Conservation (phyloP, 1,140 invertebrate genomes). For the Colletes gigas region DNA sequence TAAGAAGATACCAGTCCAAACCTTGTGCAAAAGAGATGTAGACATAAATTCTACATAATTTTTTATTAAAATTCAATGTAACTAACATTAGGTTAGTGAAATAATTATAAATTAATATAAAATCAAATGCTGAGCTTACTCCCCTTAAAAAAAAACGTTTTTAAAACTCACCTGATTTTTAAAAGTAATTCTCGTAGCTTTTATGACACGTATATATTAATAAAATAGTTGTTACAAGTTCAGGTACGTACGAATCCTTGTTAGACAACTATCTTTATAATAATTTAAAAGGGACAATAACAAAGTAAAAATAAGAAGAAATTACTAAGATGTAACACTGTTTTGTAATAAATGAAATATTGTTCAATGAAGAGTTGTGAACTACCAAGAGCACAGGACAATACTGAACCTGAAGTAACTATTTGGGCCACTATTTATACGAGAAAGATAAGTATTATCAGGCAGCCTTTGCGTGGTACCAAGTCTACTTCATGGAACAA, state of each 20-base stretch:
- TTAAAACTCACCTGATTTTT: conserved; percentile 65
- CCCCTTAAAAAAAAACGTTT: not conserved
- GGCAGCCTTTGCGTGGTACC: conserved; percentile 62
- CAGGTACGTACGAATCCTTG: not conserved
- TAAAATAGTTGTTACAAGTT: not conserved
- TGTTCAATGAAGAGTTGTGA: not conserved
- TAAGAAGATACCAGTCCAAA: not conserved
- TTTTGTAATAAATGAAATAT: not conserved
- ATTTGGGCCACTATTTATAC: conserved; percentile 77
- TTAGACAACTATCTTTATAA: conserved; percentile 16
- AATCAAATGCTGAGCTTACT: not conserved
- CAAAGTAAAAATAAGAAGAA: not conserved
- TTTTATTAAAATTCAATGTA: not conserved
- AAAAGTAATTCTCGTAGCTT: conserved; percentile 77
- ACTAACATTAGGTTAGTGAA: not conserved
- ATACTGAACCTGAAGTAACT: conserved; percentile 71
- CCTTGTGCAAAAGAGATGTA: not conserved
- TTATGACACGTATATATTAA: conserved; percentile 67
- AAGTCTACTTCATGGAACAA: conserved; percentile 60
- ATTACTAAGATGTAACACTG: not conserved
- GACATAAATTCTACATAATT: not conserved
- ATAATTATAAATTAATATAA: not conserved
- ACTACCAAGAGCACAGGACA: conserved; percentile 33
- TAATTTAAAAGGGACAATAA: conserved; percentile 11
- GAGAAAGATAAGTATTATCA: conserved; percentile 77